Evolutionary conservation across 2,888 invertebrate species (phyloP), one percentile per base, ranked within the genome.

Genomic region (Lasioglossum oenotherae): DNA sequence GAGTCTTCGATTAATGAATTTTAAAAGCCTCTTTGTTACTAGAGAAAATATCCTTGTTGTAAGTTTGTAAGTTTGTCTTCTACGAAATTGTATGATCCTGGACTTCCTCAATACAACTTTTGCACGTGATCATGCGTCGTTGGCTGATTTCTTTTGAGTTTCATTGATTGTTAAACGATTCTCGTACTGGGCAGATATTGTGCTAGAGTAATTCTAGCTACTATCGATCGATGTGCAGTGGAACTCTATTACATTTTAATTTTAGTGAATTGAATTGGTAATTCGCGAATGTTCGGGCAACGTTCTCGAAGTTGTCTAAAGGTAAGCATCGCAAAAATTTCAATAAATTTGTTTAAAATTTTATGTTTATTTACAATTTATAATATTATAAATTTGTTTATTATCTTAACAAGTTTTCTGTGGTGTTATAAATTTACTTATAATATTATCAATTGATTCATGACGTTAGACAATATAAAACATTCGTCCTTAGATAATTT

Each of bases 41-140:
- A 71, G 57, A 27, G n/a, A 44, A 80, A 69, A 27, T 35, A 49
- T 6, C 27, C 16, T 38, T 31, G 35, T 74, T 38, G 5, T 83
- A 31, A 60, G 60, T 60, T 74, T 38, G 5, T 83, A 31, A 57
- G 64, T 49, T 80, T 35, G 23, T 38, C 41, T 31, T 71, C 72
- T 64, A 60, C 49, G 35, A 69, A 79, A 74, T 46, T 81, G 14
- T 73, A 74, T 44, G 27, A 64, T 46, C 27, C 35, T 81, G 72
- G 49, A 67, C 38, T 78, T 74, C 49, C 72, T 75, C 14, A 80
- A 82, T 76, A 85, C 78, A 85, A 75, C 4, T 78, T 87, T 82
- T 85, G 14, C 75, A 78, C 60, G 49, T 76, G 41, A 75, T 86
- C 78, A 19, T 1, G 49, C 19, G 16, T 31, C 64, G n/a, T 14